Evolutionary conservation across 2,113 vertebrate species (phyloP).

Genomic region (Leptodactylus fuscus): DNA sequence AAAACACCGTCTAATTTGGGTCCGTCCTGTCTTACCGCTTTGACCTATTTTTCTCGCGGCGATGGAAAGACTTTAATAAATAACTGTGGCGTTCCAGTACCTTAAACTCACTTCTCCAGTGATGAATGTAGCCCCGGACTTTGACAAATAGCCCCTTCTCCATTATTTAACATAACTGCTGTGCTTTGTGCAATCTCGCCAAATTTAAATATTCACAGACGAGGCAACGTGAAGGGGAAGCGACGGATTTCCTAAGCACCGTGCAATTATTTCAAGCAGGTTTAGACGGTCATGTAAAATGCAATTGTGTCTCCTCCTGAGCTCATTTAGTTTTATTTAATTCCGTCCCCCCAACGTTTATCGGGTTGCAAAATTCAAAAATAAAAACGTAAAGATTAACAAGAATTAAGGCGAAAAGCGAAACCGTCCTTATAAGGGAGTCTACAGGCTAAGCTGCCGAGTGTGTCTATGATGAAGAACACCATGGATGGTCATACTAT

Average conservation of each 20-base stretch:
- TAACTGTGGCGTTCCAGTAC: slow-evolving; percentile 16
- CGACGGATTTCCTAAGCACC: not conserved
- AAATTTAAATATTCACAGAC: slow-evolving; percentile 48
- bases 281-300: slow-evolving; percentile 23
- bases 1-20: slow-evolving; percentile 27
- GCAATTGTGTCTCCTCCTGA: slow-evolving; percentile 10
- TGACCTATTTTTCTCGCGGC: slow-evolving; percentile 36
- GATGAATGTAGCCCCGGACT: slow-evolving; percentile 40
- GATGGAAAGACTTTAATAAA: slow-evolving; percentile 45
- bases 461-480: no score
- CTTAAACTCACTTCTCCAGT: slow-evolving; percentile 11
- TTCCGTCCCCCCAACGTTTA: slow-evolving; percentile 8
- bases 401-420: no score
- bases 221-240: not conserved
- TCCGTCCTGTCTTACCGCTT: slow-evolving; percentile 12
- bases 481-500: no score
- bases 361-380: slow-evolving; percentile 71
- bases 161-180: slow-evolving; percentile 47
- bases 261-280: slow-evolving; percentile 38
- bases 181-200: slow-evolving; percentile 41
- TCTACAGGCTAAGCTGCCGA: no score
- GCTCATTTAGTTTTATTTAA: slow-evolving; percentile 45
- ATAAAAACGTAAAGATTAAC: no score
- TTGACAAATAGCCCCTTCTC: slow-evolving; percentile 54
- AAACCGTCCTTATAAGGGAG: no score